Conservation (phyloP, 2,888 invertebrate genomes). For the Sphecodes monilicornis region DNA sequence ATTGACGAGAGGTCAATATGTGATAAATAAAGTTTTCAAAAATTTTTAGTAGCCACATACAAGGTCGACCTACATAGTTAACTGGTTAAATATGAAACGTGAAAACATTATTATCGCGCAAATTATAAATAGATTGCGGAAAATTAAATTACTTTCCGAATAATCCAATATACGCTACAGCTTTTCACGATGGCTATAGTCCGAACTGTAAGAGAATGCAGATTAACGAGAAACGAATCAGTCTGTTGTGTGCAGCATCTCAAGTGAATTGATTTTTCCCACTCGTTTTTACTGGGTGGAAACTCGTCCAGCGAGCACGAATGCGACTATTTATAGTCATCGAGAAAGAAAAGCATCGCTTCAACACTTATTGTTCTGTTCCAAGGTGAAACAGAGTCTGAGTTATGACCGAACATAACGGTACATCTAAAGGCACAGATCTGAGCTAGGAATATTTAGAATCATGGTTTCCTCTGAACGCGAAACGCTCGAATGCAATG, state of each 20-base stretch:
- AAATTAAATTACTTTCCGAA: no score
- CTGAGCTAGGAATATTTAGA: constrained; percentile 29
- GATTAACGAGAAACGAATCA: not conserved
- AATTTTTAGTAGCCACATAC: no score
- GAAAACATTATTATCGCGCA: no score
- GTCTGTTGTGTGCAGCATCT: not conserved
- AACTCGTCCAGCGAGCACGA: not conserved
- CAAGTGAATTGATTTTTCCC: not conserved
- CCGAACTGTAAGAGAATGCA: not conserved
- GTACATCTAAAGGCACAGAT: not conserved
- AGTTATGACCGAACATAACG: not conserved
- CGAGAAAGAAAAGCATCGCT: not conserved
- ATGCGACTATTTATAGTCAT: not conserved
- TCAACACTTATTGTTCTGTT: not conserved
- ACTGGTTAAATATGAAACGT: no score
- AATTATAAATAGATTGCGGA: no score
- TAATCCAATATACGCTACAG: no score
- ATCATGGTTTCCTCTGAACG: constrained; percentile 28
- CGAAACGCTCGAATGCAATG: not conserved
- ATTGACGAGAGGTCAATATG: no score
- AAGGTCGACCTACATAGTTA: no score
- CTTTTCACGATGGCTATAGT: no score
- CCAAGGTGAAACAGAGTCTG: constrained; percentile 2
- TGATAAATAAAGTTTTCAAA: no score
- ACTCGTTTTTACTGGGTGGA: not conserved